Evolutionary conservation across 2,113 vertebrate genomes (phyloP).

Genomic region (Ailurus styani): DNA sequence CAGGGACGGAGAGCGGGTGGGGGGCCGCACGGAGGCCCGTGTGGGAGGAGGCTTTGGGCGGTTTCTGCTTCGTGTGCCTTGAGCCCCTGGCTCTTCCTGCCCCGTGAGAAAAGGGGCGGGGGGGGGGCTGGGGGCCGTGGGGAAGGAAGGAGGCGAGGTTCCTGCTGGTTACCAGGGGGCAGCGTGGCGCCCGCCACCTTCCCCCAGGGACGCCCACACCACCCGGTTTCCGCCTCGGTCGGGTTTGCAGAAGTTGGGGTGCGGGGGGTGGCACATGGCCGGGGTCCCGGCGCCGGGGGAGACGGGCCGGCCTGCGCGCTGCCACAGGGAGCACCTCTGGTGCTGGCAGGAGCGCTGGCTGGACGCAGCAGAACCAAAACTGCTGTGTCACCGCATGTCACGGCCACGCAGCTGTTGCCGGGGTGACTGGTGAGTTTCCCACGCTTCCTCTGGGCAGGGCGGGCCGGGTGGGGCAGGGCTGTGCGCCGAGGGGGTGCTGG

Average conservation of each 20-base stretch:
- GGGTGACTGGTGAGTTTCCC: slow-evolving; percentile 65
- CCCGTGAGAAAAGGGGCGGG: background rate
- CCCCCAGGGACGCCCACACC: background rate
- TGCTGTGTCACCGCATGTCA: slow-evolving; percentile 54
- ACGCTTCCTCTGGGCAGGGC: slow-evolving; percentile 28
- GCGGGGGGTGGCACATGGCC: background rate
- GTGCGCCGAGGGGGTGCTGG: background rate
- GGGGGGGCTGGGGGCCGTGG: background rate
- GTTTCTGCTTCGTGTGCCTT: background rate
- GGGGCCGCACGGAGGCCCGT: accelerated
- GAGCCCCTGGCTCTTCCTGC: background rate
- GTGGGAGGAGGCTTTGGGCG: background rate
- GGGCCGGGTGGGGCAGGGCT: background rate
- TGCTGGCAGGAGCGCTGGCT: background rate
- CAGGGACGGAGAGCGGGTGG: accelerated
- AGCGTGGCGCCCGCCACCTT: background rate
- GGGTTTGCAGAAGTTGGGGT: slow-evolving; percentile 40
- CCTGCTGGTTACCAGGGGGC: background rate
- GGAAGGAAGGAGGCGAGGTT: slow-evolving; percentile 46
- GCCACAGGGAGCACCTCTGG: background rate
- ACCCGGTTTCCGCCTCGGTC: background rate
- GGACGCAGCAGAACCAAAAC: slow-evolving; percentile 60
- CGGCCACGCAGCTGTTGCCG: slow-evolving; percentile 54
- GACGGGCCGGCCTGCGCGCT: background rate
- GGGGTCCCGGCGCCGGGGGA: background rate